These are phyloP conservation scores for Ennomos fuscantarius DNA, from an alignment of 2,888 invertebrate genomes.

Conservation along the genomic window DNA sequence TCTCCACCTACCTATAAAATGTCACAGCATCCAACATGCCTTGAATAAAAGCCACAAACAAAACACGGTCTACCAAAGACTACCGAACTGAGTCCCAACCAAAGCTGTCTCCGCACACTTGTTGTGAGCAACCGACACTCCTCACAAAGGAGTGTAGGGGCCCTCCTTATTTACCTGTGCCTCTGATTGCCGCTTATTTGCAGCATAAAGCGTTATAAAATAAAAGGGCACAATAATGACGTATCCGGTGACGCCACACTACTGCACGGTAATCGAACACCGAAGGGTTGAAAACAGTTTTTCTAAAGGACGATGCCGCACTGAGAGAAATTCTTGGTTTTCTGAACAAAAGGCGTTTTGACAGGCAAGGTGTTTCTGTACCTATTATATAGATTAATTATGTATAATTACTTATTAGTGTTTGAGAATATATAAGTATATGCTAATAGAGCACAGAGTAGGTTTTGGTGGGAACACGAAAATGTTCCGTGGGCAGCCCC, in stretches of 20 bases:
- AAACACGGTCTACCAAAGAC: conserved; percentile 7
- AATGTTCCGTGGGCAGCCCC: no score
- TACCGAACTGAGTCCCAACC: no score
- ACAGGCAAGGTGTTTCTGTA: conserved; percentile 17
- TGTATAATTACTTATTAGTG: no score
- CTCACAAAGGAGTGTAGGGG: conserved; percentile 35
- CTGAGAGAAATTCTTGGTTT: conserved; percentile 16
- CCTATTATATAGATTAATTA: conserved; percentile 5
- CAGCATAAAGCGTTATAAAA: conserved; percentile 34
- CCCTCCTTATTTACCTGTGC: conserved; percentile 35
- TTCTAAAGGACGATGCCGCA: conserved; percentile 36
- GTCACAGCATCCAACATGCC: no score
- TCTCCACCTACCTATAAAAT: no score
- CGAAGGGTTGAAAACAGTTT: conserved; percentile 33
- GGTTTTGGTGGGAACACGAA: no score
- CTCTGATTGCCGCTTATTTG: conserved; percentile 42
- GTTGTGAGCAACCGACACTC: conserved; percentile 38
- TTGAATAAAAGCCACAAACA: neutral
- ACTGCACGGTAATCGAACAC: conserved; percentile 31
- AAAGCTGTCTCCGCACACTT: conserved; percentile 25
- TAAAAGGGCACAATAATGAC: conserved; percentile 36
- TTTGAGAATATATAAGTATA: no score
- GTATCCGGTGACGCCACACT: conserved; percentile 40
- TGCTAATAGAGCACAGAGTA: no score
- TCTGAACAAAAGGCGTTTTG: conserved; percentile 13